These are phyloP conservation scores for Scleropages formosus DNA, from an alignment of 2,797 vertebrate species.

Conservation along the genomic window DNA sequence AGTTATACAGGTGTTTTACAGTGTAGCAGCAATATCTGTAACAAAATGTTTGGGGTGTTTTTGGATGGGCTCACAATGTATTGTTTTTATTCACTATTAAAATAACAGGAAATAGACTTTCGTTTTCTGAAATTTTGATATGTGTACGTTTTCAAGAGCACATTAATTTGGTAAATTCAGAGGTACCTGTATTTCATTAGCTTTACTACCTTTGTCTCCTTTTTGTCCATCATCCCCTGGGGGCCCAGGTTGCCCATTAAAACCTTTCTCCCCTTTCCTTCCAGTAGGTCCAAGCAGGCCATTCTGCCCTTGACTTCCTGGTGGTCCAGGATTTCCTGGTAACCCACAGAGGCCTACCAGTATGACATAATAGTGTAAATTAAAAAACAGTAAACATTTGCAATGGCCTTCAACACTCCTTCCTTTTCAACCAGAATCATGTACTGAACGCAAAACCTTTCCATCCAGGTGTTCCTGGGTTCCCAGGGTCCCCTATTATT, in stretches of 20 bases:
- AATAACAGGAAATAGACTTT: no score
- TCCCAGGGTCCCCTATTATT: constrained; percentile 44
- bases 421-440: background rate
- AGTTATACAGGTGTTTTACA: no score
- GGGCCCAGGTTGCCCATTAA: constrained; percentile 6
- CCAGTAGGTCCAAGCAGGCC: background rate
- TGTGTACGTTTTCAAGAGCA: no score
- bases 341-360: constrained; percentile 50
- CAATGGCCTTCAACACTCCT: background rate
- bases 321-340: constrained; percentile 32
- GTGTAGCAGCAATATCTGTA: no score
- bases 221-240: background rate
- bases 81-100: no score
- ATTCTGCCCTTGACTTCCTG: constrained; percentile 1
- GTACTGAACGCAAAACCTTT: constrained; percentile 51
- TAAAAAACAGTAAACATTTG: background rate
- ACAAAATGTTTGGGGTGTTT: no score
- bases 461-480: constrained; percentile 37
- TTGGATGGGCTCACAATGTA: no score
- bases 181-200: no score
- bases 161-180: no score
- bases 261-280: constrained; percentile 14
- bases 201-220: constrained; percentile 17
- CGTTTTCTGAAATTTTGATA: no score
- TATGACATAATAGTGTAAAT: background rate